Percentiles rank a stretch among this genome's conserved stretches.
These are phyloP conservation scores for Xiphophorus hellerii DNA, from an alignment of 2,113 vertebrate genomes.

Conservation along the genomic window DNA sequence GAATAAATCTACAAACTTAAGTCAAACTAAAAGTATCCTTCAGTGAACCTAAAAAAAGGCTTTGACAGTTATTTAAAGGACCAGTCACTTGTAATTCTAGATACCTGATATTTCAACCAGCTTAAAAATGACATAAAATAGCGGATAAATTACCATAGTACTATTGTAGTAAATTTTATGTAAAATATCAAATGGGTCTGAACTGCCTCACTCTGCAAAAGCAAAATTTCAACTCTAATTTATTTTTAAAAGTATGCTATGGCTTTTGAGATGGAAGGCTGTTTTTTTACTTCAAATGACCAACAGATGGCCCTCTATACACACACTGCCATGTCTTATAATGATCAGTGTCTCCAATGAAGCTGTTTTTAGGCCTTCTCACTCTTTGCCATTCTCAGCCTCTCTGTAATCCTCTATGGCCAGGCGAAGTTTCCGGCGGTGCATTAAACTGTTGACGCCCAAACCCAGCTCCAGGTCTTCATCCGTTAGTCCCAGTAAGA, in stretches of 20 bases:
- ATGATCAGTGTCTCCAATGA: background rate
- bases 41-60: too few relatives aligned
- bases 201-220: background rate
- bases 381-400: conserved; percentile 85
- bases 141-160: background rate
- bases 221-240: background rate
- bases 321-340: background rate
- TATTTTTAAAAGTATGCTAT: background rate
- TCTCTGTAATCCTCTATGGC: conserved; percentile 90
- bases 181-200: background rate
- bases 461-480: conserved; percentile 87
- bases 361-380: conserved; percentile 44
- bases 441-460: conserved; percentile 85
- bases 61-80: too few relatives aligned
- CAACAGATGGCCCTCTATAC: conserved; percentile 50
- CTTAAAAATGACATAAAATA: background rate
- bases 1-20: too few relatives aligned
- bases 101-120: too few relatives aligned
- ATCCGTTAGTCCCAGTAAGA: conserved; percentile 86
- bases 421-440: conserved; percentile 86
- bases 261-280: too few relatives aligned
- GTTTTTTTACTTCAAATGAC: conserved; percentile 13
- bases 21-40: too few relatives aligned
- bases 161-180: background rate
- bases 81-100: too few relatives aligned